A percentile compares a stretch with the other conserved stretches of the same genome.
Evolutionary conservation across 2,113 vertebrate genomes (phyloP).

Genomic region (Platysternon megacephalum): DNA sequence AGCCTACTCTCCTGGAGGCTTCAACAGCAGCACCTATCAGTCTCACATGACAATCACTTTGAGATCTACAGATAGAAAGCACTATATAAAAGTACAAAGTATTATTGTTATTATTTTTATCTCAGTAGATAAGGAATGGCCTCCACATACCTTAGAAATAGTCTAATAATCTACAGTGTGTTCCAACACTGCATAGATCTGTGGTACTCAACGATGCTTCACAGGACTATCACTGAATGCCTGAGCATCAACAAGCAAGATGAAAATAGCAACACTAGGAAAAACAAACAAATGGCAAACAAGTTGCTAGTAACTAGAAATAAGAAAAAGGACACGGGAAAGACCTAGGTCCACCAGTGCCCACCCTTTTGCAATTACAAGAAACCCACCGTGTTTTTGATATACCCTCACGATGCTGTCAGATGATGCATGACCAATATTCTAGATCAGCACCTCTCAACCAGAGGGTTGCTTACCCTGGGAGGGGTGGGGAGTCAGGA

Average conservation of each 20-base stretch:
- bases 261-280: neutral
- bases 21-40: rapidly evolving
- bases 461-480: neutral
- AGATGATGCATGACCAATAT: neutral
- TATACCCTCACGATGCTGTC: rapidly evolving
- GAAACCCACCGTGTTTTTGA: neutral
- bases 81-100: neutral
- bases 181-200: neutral
- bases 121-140: rapidly evolving
- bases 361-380: neutral
- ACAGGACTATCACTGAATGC: neutral
- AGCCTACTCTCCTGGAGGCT: neutral
- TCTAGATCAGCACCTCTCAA: neutral
- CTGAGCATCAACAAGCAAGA: neutral
- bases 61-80: neutral
- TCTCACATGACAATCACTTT: neutral
- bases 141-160: neutral
- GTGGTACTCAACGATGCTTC: neutral
- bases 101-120: neutral
- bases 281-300: neutral
- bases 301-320: neutral
- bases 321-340: neutral
- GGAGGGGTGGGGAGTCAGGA: neutral
- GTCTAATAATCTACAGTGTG: neutral
- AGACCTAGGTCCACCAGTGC: neutral